Evolutionary conservation across 64 coral and sea anemone genomes (phyloP), one percentile per base, ranked within the genome.

Genomic region (Orbicella faveolata): DNA sequence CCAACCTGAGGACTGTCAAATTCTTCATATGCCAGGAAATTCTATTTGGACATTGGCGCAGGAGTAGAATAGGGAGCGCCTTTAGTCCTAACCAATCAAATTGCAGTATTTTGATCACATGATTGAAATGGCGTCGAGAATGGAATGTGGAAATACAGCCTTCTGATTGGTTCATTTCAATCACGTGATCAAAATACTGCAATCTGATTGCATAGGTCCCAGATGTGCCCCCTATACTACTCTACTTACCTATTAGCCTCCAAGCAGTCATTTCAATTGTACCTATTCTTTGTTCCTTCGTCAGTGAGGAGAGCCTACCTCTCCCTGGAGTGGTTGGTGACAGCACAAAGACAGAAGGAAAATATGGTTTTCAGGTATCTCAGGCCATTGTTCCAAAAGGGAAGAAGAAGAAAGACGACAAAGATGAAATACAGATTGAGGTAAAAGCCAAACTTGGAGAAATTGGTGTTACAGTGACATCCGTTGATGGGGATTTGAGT

Each of bases 391-490:
- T 36, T 37, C 52, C 80, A 35, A 86, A 83, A 81, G 75, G 81
- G 9, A 89, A 79, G 67, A 96, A 93, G 59, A 88, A 62, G 51
- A 78, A 68, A 53, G 35, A 64, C 77, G n/a, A 85, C 55, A 67
- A 25, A 21, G 72, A 89, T 20, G 83, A 94, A 74, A 64, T 96
- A 6, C 85, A 93, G 79, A 69, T 99, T 73, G 89, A 93, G 33
- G 62, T 99, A 2, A 95, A 77, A 73, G 97, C 97, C 23, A 93
- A 93, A 18, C 88, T 99, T 8, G 94, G 94, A 9, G 97, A 91
- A 30, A 93, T 99, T 78, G 82, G 57, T 89, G 88, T 95, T 6
- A 62, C 95, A 33, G 94, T 99, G 30, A 84, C 94, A 0, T 99
- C 97, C 17, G 79, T 88, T 37, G 73, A 91, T 73, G 96, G 93